Base-by-base conservation (phyloP, 2,113 vertebrate genomes). In the Aythya baeri region DNA sequence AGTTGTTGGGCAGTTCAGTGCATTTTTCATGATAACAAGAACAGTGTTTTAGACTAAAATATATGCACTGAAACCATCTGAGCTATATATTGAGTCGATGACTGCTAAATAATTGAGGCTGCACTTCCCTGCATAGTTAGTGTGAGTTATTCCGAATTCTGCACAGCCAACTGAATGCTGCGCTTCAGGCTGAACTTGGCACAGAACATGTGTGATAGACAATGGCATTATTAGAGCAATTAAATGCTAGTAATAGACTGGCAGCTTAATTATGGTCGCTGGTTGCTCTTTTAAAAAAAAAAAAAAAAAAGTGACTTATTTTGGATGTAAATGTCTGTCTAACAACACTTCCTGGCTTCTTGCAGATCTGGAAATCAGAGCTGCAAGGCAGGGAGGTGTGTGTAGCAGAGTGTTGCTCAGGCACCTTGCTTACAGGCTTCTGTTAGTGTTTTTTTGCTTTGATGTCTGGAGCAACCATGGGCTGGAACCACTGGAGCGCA, bases 81-180 rank as follows among this genome's bases (percentile, higher is more conserved):
- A 88, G 34, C 20, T 92, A 16, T 46, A 43, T 78, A 81, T 67
- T 59, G 80, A 83, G 22, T 71, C 1, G 1, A 71, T 77, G 63
- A 55, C 50, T 89, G 17, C 75, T 80, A 63, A 95, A 72, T 92
- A 86, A 89, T 57, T 75, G 70, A 86, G 13, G 10, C 38, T 89
- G 32, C 46, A 36, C 49, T 79, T 78, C 43, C 13, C 26, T 84
- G 75, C 77, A 62, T 49, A 62, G 23, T 83, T 32, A 87, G 29
- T 18, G n/a, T 73, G 71, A 89, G 26, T 68, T 88, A 81, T 93
- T 90, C 36, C 65, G 63, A 54, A 74, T 88, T 93, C 62, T 86
- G 46, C 58, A 61, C 68, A 62, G 41, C 84, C 32, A 68, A 81
- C 73, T 71, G 27, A 71, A 67, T 67, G 70, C 59, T 2, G 3